These are phyloP conservation scores for Calephelis nemesis DNA, from an alignment of 1,140 invertebrate genomes.

Conservation along the genomic window DNA sequence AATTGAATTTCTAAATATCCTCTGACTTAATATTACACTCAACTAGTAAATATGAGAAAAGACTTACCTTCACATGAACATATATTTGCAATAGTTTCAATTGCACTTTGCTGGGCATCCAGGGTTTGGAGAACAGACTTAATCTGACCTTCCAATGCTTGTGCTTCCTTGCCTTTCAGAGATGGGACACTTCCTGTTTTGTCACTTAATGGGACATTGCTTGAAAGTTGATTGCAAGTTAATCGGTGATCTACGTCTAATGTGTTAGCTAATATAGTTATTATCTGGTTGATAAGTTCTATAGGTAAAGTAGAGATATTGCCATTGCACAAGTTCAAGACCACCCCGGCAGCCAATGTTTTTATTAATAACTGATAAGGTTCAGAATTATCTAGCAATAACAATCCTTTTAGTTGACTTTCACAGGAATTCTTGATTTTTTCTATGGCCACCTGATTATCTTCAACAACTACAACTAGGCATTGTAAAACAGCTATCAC, in stretches of 20 bases:
- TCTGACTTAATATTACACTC: too few relatives aligned
- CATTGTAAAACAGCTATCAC: slow-evolving; percentile 82
- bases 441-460: slow-evolving; percentile 80
- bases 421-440: slow-evolving; percentile 75
- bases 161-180: slow-evolving; percentile 57
- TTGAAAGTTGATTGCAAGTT: slow-evolving; percentile 73
- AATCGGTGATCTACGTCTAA: slow-evolving; percentile 67
- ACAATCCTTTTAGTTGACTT: slow-evolving; percentile 66
- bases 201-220: slow-evolving; percentile 67
- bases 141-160: slow-evolving; percentile 65
- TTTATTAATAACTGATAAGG: slow-evolving; percentile 75
- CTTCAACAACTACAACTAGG: slow-evolving; percentile 84
- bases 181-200: slow-evolving; percentile 37
- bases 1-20: too few relatives aligned
- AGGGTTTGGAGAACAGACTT: slow-evolving; percentile 77
- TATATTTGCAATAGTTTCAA: slow-evolving; percentile 86
- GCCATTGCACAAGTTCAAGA: slow-evolving; percentile 74
- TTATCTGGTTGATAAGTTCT: slow-evolving; percentile 63
- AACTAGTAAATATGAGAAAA: slow-evolving; percentile 16
- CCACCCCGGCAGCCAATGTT: slow-evolving; percentile 79
- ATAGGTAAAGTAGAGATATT: slow-evolving; percentile 59
- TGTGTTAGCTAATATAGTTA: slow-evolving; percentile 69
- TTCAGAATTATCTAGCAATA: slow-evolving; percentile 65
- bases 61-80: slow-evolving; percentile 82
- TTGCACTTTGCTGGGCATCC: slow-evolving; percentile 82